phyloP scores from a whole-genome alignment of 1,140 invertebrate genomes.

The Platorchestia sp. region DNA sequence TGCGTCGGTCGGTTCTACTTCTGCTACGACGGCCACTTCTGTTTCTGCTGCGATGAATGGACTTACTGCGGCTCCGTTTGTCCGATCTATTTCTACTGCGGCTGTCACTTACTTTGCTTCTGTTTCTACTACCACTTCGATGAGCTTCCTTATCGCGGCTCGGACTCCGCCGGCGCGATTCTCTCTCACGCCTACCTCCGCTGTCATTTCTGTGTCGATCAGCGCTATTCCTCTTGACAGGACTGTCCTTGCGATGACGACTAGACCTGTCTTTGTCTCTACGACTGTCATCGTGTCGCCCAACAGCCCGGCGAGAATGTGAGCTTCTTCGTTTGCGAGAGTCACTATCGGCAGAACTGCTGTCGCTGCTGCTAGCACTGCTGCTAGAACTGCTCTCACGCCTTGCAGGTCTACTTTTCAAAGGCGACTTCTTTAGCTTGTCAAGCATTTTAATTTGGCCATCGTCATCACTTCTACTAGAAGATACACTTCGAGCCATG shows the following conservation, averaged over 20 bases:
- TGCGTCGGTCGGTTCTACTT: slow-evolving; percentile 9
- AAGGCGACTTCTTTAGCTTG: not conserved
- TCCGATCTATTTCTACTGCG: slow-evolving; percentile 62
- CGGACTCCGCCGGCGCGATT: not conserved
- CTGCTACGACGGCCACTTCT: slow-evolving; percentile 56
- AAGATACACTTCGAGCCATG: slow-evolving; percentile 35
- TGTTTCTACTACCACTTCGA: slow-evolving; percentile 63
- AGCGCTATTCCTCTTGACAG: slow-evolving; percentile 6
- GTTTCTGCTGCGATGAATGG: slow-evolving; percentile 12
- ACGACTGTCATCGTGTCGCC: not conserved
- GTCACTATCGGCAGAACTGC: not conserved
- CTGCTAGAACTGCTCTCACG: slow-evolving; percentile 13
- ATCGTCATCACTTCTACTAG: slow-evolving; percentile 26
- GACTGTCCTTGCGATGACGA: not conserved
- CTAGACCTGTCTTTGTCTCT: not conserved
- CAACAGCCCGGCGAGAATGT: not conserved
- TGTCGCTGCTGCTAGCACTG: slow-evolving; percentile 13
- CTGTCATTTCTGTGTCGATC: slow-evolving; percentile 59
- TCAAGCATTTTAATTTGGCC: not conserved
- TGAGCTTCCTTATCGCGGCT: slow-evolving; percentile 63
- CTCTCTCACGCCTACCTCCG: slow-evolving; percentile 56
- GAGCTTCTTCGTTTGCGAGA: not conserved
- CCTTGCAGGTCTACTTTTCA: not conserved
- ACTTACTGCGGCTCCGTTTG: slow-evolving; percentile 56
- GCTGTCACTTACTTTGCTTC: slow-evolving; percentile 41